Conservation (phyloP, 2,888 invertebrate species). For the Phyto melanocephala region DNA sequence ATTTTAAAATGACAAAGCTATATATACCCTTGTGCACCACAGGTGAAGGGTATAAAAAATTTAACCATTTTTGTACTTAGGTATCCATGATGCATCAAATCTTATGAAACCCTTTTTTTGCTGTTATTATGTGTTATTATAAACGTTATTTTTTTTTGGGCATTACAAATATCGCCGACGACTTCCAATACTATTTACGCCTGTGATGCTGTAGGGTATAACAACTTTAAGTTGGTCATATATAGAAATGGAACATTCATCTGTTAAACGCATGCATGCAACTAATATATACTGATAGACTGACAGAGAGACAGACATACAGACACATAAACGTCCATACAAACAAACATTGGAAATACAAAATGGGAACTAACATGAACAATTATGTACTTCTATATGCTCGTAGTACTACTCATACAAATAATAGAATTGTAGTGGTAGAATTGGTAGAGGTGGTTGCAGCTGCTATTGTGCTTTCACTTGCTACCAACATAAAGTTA, state of each 20-base stretch:
- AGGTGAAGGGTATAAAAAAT: no score
- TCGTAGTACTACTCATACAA: not conserved
- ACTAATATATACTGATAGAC: not conserved
- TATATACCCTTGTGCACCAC: no score
- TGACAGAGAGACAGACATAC: not conserved
- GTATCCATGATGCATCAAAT: no score
- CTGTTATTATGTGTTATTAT: no score
- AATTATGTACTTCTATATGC: constrained; percentile 28
- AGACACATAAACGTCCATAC: not conserved
- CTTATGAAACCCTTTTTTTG: no score
- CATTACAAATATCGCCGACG: no score
- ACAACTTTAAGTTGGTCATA: constrained; percentile 30
- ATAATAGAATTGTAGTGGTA: constrained; percentile 10
- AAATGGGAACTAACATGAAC: constrained; percentile 48
- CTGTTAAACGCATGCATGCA: constrained; percentile 22
- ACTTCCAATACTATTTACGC: no score
- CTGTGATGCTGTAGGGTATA: no score
- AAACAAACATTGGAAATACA: constrained; percentile 35
- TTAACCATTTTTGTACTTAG: no score
- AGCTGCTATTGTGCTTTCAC: constrained; percentile 49
- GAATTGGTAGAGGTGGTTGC: constrained; percentile 29
- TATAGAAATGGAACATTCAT: constrained; percentile 37
- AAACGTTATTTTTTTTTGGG: no score
- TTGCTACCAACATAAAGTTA: constrained; percentile 32
- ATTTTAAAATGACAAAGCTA: no score